A percentile compares a stretch with the other conserved stretches of the same genome.
Evolutionary conservation across 2,888 invertebrate species (phyloP).

Genomic region (Drosophila picticornis): DNA sequence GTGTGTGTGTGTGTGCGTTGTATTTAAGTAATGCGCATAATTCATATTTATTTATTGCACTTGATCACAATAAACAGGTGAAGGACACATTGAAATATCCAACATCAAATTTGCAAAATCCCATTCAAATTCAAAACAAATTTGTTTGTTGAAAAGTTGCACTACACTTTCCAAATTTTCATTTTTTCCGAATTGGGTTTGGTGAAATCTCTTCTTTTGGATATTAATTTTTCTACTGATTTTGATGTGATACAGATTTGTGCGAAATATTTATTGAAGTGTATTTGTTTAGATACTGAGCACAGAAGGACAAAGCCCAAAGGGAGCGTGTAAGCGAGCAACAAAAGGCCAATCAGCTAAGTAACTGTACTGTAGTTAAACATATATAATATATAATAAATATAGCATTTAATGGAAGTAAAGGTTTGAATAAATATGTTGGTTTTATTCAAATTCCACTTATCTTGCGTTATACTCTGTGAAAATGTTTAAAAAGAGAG

Average conservation of each 20-base stretch:
- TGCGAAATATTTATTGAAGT: neutral
- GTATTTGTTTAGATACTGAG: neutral
- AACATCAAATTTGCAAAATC: neutral
- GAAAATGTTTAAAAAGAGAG: neutral
- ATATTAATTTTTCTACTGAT: neutral
- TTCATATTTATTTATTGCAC: constrained; percentile 14
- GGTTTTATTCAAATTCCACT: neutral
- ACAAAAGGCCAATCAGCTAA: neutral
- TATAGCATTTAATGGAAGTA: neutral
- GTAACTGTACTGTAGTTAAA: neutral
- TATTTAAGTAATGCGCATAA: constrained; percentile 14
- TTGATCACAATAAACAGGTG: neutral
- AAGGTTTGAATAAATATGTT: neutral
- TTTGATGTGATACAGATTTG: neutral
- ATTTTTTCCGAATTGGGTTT: neutral
- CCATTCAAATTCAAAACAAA: neutral
- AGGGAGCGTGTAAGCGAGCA: neutral
- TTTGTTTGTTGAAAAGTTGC: neutral
- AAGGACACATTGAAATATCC: neutral
- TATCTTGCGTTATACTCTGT: neutral
- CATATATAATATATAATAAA: neutral
- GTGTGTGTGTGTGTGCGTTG: neutral
- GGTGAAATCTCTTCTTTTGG: neutral
- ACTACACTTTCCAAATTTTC: too few relatives aligned
- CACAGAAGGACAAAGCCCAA: neutral